phyloP scores from a whole-genome alignment of 2,113 vertebrate species.

The Gobiocypris rarus region DNA sequence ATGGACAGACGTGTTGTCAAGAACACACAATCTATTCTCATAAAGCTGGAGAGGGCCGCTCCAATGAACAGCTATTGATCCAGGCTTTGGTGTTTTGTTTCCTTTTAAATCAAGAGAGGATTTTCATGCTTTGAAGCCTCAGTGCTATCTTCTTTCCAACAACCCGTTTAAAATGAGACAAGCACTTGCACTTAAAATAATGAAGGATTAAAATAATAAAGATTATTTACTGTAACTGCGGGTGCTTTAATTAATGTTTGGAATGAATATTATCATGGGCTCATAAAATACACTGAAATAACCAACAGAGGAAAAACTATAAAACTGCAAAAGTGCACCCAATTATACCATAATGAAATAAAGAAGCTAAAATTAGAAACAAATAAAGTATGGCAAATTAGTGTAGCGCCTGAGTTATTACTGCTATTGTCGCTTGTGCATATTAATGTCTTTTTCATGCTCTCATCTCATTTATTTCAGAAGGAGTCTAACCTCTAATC shows the following conservation, averaged over 20 bases:
- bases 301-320: background rate
- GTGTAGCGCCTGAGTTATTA: background rate
- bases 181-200: background rate
- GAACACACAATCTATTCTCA: constrained; percentile 35
- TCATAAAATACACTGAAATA: background rate
- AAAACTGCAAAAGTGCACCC: background rate
- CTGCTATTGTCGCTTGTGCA: constrained; percentile 6
- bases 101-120: constrained; percentile 21
- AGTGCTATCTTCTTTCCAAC: background rate
- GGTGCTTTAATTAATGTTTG: background rate
- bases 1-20: background rate
- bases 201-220: background rate
- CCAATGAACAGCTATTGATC: constrained; percentile 38
- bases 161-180: background rate
- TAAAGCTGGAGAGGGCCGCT: constrained; percentile 23
- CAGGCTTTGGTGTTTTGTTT: constrained; percentile 15
- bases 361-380: constrained; percentile 11
- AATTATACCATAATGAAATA: background rate
- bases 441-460: background rate
- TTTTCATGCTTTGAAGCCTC: constrained; percentile 1
- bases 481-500: background rate
- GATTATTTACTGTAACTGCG: background rate
- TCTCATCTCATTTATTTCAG: background rate
- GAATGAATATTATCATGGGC: background rate
- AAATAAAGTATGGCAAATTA: background rate